Base-by-base conservation (phyloP, 2,113 vertebrate genomes). In the Trichomycterus rosablanca region DNA sequence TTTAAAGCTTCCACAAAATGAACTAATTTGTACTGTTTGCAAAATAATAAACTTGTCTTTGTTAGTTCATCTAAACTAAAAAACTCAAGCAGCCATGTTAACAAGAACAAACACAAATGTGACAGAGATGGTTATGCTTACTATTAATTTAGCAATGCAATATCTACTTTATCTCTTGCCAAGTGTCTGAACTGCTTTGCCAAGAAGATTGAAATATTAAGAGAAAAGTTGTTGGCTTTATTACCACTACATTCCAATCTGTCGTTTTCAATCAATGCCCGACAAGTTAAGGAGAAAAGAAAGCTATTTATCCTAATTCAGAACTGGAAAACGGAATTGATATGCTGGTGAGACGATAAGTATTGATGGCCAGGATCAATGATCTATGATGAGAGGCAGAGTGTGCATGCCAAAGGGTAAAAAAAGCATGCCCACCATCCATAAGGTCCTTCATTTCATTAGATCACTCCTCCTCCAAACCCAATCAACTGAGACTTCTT, bases 401-500 rank as follows among this genome's bases (percentile, higher is more conserved):
- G 71, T 75, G 76, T 79, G 84, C 78, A 79, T 82, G 83, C 79
- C 81, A 81, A 65, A 66, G 44, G 43, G 44, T 59, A 62, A 71
- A 74, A 68, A 60, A 54, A 51, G 34, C 34, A 30, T 73, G 69
- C 59, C 52, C 66, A 72, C 72, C 77, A 73, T 82, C 76, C 70
- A 71, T 73, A 75, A 69, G 61, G 72, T 48, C 63, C 74, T 78
- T 72, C 77, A 80, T 80, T 78, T 72, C 77, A 80, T 80, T 81
- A 78, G 78, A 87, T 84, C 84, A 86, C 83, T 86, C 75, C 73
- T 26, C 40, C 51, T 37, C 59, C 61, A 53, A 66, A 66, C 70
- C 64, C 72, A 86, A 88, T 89, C 87, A 86, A 78, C 73, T 79
- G 63, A 81, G 66, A 65, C 69, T 80, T 83, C 82, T 84, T 81